These are phyloP conservation scores for Aspidiotus rigidus DNA, from an alignment of 2,888 invertebrate genomes.

Conservation along the genomic window DNA sequence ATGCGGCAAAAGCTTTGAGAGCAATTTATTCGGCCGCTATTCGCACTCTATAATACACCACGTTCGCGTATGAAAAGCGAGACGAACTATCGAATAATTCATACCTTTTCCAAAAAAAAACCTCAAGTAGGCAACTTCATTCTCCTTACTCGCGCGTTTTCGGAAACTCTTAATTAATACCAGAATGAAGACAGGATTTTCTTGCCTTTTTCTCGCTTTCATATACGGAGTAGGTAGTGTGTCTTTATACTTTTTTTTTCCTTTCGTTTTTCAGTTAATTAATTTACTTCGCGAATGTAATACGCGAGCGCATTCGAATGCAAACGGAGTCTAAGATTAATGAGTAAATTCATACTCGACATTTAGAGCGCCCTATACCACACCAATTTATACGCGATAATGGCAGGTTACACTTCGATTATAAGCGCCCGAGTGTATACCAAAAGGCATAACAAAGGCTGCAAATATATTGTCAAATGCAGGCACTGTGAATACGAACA, in stretches of 20 bases:
- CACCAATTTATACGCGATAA: conserved; percentile 13
- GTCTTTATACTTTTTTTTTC: too few species aligned
- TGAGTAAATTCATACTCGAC: conserved; percentile 21
- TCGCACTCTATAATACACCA: too few species aligned
- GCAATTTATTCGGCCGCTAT: too few species aligned
- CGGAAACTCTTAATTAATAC: not conserved
- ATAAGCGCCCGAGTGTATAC: conserved; percentile 12
- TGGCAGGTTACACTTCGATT: conserved; percentile 29
- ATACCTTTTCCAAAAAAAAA: too few species aligned
- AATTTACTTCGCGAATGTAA: not conserved
- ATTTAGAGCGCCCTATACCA: not conserved
- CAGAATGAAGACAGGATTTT: not conserved
- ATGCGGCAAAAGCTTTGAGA: too few species aligned
- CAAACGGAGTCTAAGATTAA: conserved; percentile 16
- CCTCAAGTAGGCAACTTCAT: too few species aligned
- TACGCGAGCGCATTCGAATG: not conserved
- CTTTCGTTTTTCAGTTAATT: not conserved
- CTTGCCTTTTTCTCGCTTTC: not conserved
- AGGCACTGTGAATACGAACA: conserved; percentile 19
- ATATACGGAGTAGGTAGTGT: too few species aligned
- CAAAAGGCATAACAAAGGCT: conserved; percentile 28
- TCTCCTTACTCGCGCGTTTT: not conserved
- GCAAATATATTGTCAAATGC: conserved; percentile 29
- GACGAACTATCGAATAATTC: too few species aligned
- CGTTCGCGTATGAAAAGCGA: too few species aligned